A percentile compares a stretch with the other conserved stretches of the same genome.
These are phyloP conservation scores for Macaria liturata DNA, from an alignment of 2,888 invertebrate species.

Conservation along the genomic window DNA sequence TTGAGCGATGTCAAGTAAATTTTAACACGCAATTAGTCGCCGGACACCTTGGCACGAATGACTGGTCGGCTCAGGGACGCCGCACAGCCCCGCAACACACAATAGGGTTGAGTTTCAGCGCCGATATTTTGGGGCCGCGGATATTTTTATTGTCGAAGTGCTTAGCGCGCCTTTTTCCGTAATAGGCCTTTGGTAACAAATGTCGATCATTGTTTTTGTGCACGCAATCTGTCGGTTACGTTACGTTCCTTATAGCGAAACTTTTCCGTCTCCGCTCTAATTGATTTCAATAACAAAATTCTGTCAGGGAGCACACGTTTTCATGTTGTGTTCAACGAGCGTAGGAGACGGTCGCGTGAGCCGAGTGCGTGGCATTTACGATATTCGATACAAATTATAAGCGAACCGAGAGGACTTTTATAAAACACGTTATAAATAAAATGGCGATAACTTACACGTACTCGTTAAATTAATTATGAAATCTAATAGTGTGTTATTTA, in stretches of 20 bases:
- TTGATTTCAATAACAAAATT: conserved; percentile 53
- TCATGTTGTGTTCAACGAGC: conserved; percentile 21
- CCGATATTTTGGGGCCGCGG: conserved; percentile 47
- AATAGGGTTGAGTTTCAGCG: conserved; percentile 37
- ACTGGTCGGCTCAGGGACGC: conserved; percentile 60
- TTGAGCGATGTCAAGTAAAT: conserved; percentile 78
- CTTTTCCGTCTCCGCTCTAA: conserved; percentile 49
- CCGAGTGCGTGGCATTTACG: conserved; percentile 27
- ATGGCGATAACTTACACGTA: conserved; percentile 10
- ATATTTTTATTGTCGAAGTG: conserved; percentile 57
- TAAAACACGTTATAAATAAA: conserved; percentile 27
- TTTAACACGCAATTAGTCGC: conserved; percentile 79
- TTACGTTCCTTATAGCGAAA: conserved; percentile 50
- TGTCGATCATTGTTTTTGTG: conserved; percentile 66
- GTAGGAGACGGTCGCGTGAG: conserved; percentile 21
- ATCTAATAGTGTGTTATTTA: conserved; percentile 1
- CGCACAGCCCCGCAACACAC: too few species aligned
- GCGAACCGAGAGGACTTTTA: conserved; percentile 22
- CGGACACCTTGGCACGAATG: conserved; percentile 76
- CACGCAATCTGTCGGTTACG: conserved; percentile 67
- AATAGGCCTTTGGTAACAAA: conserved; percentile 58
- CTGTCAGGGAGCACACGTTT: conserved; percentile 33
- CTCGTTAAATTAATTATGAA: conserved; percentile 12
- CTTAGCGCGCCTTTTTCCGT: conserved; percentile 60
- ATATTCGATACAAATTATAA: conserved; percentile 30